Evolutionary conservation across 53 echinoderm and acorn worm species (phyloP), one percentile per base, ranked within the genome.

Genomic region (Holothuria leucospilota): DNA sequence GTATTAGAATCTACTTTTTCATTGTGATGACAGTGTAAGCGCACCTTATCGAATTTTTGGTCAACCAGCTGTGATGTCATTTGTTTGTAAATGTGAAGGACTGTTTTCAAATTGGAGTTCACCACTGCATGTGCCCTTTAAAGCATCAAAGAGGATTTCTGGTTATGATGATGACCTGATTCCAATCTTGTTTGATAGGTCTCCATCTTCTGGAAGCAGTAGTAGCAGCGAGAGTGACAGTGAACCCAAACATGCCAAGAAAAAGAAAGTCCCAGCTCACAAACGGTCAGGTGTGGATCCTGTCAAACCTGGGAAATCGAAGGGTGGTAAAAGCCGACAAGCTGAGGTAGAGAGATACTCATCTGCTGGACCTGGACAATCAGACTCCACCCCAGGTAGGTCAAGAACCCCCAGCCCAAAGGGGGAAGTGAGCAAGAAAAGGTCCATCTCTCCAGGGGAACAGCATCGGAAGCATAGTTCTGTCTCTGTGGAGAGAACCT

Each of bases 401-500:
- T 34, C 89, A 0, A 77, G 77, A 28, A 59, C 78, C 0, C 49
- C 75, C 51, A 25, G 51, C n/a, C 85, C 78, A 2, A 84, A 85
- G 59, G 30, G 77, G 38, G 78, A 51, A 25, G 62, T 69, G 52
- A 53, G 51, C 11, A 34, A 85, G 81, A 64, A 86, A n/a, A 42
- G 75, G 51, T 75, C 75, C 20, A 49, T 75, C 24, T 75, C 75
- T 0, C 75, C 75, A 9, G 25, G 75, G n/a, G 75, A 75, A n/a
- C 75, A 75, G 52, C 75, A 75, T 24, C 51, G 75, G 51, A 75
- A 75, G 51, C 75, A 75, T 27, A 75, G 75, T 15, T 75, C 75
- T 27, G 52, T 75, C 75, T 75, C 75, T 5, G 51, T 75, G 21
- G 75, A 75, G 75, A 51, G 75, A 28, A 75, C 52, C 20, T 46